Evolutionary conservation across 2,888 invertebrate genomes (phyloP).

Genomic region (Petrolisthes manimaculis): DNA sequence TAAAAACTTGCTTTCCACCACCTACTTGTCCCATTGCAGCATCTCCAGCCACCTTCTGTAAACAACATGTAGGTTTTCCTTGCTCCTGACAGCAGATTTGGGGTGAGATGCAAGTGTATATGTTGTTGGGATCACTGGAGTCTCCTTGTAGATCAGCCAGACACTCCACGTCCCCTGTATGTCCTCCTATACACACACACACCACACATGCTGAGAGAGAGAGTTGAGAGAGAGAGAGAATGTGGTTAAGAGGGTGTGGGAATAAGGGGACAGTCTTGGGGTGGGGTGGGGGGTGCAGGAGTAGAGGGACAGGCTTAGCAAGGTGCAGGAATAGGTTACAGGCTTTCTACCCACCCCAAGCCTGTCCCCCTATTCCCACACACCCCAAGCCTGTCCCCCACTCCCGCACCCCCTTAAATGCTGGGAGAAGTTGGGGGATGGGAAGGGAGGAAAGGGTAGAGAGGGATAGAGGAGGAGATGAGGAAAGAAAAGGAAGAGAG

Average conservation of each 20-base stretch:
- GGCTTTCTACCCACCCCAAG: too few relatives aligned
- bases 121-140: slow-evolving; percentile 61
- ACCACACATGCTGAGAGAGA: background rate
- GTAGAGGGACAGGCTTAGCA: too few relatives aligned
- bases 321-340: too few relatives aligned
- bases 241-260: background rate
- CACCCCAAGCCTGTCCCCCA: too few relatives aligned
- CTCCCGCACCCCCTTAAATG: too few relatives aligned
- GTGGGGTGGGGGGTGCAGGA: background rate
- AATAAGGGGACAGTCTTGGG: background rate
- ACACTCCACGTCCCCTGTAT: slow-evolving; percentile 29
- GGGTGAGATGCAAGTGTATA: slow-evolving; percentile 51
- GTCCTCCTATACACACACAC: background rate
- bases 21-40: slow-evolving; percentile 59
- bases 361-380: too few relatives aligned
- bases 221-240: background rate
- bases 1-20: too few relatives aligned
- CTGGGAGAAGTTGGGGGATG: too few relatives aligned
- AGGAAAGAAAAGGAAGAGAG: background rate
- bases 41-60: slow-evolving; percentile 26
- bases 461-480: background rate
- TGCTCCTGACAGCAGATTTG: slow-evolving; percentile 58
- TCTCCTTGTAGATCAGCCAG: slow-evolving; percentile 29
- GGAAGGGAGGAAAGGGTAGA: background rate
- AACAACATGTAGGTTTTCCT: slow-evolving; percentile 53